A percentile compares a stretch with the other conserved stretches of the same genome.
These are phyloP conservation scores for Trididemnum miniatum DNA, from an alignment of 23 tunicate species.

Conservation along the genomic window DNA sequence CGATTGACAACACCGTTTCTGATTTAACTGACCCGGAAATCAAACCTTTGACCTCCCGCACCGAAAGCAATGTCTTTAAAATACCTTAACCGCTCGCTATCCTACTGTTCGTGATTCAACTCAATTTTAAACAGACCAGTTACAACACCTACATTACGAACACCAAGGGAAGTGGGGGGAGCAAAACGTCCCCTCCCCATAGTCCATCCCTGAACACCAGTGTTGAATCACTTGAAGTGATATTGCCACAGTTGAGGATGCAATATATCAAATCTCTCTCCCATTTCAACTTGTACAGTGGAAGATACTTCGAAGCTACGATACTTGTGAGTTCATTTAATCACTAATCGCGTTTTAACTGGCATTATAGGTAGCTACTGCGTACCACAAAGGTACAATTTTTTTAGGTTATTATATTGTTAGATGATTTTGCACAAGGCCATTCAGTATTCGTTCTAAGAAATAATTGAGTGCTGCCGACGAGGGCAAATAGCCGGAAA, in stretches of 20 bases:
- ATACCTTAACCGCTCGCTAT: too few species aligned
- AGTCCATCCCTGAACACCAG: background rate
- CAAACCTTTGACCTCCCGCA: too few species aligned
- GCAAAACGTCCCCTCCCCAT: constrained; percentile 26
- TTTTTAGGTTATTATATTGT: background rate
- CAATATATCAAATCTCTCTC: constrained; percentile 72
- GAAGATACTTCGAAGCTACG: constrained; percentile 72
- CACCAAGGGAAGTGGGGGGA: background rate
- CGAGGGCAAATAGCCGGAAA: too few species aligned
- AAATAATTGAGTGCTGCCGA: too few species aligned
- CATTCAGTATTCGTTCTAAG: too few species aligned
- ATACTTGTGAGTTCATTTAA: constrained; percentile 49
- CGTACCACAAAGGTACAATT: background rate
- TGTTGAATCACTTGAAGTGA: background rate
- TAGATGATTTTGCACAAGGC: too few species aligned
- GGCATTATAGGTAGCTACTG: background rate
- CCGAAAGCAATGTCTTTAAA: too few species aligned
- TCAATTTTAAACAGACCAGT: background rate
- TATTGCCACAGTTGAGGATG: constrained; percentile 35
- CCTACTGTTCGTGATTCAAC: too few species aligned
- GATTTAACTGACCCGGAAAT: too few species aligned
- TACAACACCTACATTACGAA: constrained; percentile 8
- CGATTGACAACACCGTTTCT: too few species aligned
- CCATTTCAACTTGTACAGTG: constrained; percentile 77
- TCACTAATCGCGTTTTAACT: background rate